Conservation (phyloP, 2,888 invertebrate genomes). For the Drosophila sordidula region DNA sequence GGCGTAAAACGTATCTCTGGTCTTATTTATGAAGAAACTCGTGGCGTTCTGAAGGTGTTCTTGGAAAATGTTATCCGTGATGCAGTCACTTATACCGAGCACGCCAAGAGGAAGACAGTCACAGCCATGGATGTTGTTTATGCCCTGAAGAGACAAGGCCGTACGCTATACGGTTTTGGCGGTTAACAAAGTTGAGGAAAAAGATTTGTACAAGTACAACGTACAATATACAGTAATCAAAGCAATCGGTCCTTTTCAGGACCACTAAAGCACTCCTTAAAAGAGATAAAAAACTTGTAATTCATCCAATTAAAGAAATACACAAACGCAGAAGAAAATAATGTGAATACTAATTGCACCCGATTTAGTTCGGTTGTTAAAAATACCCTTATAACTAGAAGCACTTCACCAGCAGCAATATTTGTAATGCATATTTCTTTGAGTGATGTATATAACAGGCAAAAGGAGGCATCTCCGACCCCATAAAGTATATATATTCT, state of each 20-base stretch:
- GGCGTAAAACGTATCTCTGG: constrained; percentile 91
- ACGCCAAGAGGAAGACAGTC: constrained; percentile 93
- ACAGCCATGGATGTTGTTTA: constrained; percentile 95
- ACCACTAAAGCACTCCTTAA: constrained; percentile 10
- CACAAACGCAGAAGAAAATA: no score
- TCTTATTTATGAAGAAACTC: constrained; percentile 91
- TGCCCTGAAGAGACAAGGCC: constrained; percentile 91
- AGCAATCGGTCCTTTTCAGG: constrained; percentile 44
- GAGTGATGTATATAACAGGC: no score
- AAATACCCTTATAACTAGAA: no score
- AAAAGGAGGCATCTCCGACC: no score
- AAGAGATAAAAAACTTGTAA: background rate
- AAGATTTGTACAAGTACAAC: no score
- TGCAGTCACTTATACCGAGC: constrained; percentile 92
- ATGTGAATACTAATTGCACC: no score
- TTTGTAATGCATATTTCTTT: no score
- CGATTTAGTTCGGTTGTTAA: no score
- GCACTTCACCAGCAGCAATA: no score
- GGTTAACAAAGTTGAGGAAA: constrained; percentile 7
- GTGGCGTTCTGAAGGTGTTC: constrained; percentile 89
- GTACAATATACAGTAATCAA: background rate
- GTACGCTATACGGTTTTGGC: constrained; percentile 87
- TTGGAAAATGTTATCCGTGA: constrained; percentile 91
- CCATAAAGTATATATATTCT: no score
- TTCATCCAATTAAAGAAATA: background rate